phyloP scores from a whole-genome alignment of 2,888 invertebrate genomes.

The Hyles lineata region DNA sequence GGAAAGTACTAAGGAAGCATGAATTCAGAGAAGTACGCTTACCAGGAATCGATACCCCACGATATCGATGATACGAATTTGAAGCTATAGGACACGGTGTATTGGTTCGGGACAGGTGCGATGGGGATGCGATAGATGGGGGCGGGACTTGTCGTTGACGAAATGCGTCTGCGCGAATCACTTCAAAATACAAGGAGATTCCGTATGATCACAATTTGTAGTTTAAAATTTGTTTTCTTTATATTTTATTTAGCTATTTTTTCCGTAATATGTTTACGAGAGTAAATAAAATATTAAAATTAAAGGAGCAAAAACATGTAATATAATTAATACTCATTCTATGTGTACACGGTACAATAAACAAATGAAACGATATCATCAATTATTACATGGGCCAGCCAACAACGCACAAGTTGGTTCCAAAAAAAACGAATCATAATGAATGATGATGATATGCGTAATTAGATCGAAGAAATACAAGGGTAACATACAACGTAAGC shows the following conservation, averaged over 20 bases:
- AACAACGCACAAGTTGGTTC: slow-evolving; percentile 32
- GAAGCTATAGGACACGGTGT: slow-evolving; percentile 72
- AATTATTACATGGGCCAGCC: background rate
- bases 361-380: too few relatives aligned
- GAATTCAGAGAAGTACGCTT: slow-evolving; percentile 62
- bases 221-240: background rate
- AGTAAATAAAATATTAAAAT: too few relatives aligned
- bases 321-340: background rate
- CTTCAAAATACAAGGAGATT: slow-evolving; percentile 2
- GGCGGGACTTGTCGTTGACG: slow-evolving; percentile 41
- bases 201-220: background rate
- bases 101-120: slow-evolving; percentile 73
- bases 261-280: too few relatives aligned
- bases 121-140: slow-evolving; percentile 57
- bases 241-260: too few relatives aligned
- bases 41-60: slow-evolving; percentile 83
- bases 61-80: slow-evolving; percentile 63
- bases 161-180: background rate
- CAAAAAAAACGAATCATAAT: slow-evolving; percentile 40
- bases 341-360: background rate
- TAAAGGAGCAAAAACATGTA: background rate
- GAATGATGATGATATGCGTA: slow-evolving; percentile 82
- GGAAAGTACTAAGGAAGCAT: slow-evolving; percentile 83
- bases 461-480: slow-evolving; percentile 82
- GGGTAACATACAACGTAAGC: slow-evolving; percentile 67